phyloP scores from a whole-genome alignment of 2,888 invertebrate species.

The Drosophila setosimentum region DNA sequence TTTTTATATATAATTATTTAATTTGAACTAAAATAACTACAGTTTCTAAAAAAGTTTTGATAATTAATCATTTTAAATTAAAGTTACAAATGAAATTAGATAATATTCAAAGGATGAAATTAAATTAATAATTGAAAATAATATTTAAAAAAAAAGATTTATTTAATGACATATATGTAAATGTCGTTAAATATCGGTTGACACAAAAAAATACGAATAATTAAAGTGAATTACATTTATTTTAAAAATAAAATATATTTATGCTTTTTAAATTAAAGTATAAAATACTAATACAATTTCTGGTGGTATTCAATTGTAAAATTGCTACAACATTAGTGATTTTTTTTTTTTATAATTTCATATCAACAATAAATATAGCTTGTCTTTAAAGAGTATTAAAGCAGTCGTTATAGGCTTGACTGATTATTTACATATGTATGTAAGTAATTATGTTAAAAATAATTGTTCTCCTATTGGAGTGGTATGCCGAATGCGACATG shows the following conservation, averaged over 20 bases:
- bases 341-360: too few relatives aligned
- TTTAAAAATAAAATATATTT: background rate
- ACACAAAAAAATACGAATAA: background rate
- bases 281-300: background rate
- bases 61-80: background rate
- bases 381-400: constrained; percentile 11
- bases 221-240: background rate
- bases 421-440: background rate
- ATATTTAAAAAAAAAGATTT: background rate
- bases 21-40: too few relatives aligned
- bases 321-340: background rate
- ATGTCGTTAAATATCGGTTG: too few relatives aligned
- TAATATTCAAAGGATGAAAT: background rate
- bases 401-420: background rate
- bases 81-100: background rate
- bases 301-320: background rate
- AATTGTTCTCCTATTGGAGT: constrained; percentile 26
- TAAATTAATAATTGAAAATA: background rate
- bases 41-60: too few relatives aligned
- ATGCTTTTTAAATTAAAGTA: background rate
- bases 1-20: too few relatives aligned
- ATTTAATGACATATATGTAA: too few relatives aligned
- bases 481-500: constrained; percentile 9
- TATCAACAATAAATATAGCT: too few relatives aligned
- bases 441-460: background rate